Evolutionary conservation across 1,140 invertebrate genomes (phyloP).

Genomic region (Caenorhabditis remanei): DNA sequence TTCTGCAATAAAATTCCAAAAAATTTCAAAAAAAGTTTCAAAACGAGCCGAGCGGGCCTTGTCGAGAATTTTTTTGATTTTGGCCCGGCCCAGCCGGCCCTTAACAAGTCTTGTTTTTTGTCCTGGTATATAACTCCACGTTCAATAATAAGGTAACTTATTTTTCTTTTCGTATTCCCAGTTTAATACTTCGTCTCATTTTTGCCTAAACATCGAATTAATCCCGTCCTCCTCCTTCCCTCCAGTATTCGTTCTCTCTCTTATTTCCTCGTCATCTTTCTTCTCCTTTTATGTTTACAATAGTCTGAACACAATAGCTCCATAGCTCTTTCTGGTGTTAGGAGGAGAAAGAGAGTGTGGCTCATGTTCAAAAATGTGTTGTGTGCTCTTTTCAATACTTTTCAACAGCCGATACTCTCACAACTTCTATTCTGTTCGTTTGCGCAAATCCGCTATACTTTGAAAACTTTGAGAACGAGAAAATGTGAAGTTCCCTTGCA

Average conservation of each 20-base stretch:
- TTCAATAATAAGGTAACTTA: not conserved
- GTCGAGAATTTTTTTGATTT: too few species aligned
- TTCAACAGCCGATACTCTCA: constrained; percentile 4
- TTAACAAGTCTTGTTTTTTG: too few species aligned
- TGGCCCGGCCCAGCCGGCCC: too few species aligned
- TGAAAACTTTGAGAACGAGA: not conserved
- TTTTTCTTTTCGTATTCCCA: not conserved
- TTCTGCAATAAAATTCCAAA: too few species aligned
- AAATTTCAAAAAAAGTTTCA: too few species aligned
- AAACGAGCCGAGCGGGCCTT: too few species aligned
- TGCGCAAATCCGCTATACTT: not conserved
- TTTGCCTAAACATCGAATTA: constrained; percentile 29
- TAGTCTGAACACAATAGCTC: constrained; percentile 43
- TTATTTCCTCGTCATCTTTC: constrained; percentile 39
- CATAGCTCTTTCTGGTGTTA: constrained; percentile 16
- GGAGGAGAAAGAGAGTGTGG: not conserved
- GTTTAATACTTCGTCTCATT: not conserved
- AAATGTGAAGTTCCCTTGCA: not conserved
- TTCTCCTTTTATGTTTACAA: constrained; percentile 43
- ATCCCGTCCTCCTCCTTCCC: not conserved
- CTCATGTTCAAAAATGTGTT: constrained; percentile 50
- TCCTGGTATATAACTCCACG: not conserved
- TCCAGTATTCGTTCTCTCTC: constrained; percentile 17
- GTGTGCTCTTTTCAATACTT: constrained; percentile 40
- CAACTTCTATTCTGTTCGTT: not conserved